phyloP scores from a whole-genome alignment of 1,140 invertebrate genomes.

The Thaumetopoea pityocampa region DNA sequence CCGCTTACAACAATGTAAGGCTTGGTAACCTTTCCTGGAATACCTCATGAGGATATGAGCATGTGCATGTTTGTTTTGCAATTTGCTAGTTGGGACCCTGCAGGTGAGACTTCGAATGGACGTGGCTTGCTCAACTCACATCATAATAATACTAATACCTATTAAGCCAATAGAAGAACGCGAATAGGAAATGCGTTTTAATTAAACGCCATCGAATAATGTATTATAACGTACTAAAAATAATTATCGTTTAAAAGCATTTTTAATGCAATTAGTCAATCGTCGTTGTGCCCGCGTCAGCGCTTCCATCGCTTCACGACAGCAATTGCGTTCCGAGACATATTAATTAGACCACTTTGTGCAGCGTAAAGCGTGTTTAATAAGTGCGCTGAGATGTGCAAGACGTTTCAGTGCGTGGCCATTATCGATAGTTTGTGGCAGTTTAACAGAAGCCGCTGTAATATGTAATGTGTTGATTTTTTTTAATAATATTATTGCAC shows the following conservation, averaged over 20 bases:
- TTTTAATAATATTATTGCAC: too few relatives aligned
- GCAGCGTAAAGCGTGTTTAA: conserved; percentile 35
- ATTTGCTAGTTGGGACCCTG: too few relatives aligned
- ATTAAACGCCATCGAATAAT: neutral
- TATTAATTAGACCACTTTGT: conserved; percentile 30
- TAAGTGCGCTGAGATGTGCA: conserved; percentile 31
- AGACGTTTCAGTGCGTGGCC: conserved; percentile 8
- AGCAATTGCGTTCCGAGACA: conserved; percentile 9
- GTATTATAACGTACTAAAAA: conserved; percentile 9
- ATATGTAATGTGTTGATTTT: too few relatives aligned
- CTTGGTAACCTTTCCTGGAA: too few relatives aligned
- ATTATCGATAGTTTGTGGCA: conserved; percentile 12
- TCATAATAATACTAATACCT: too few relatives aligned
- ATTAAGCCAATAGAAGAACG: too few relatives aligned
- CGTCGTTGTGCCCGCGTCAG: conserved; percentile 8
- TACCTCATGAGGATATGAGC: too few relatives aligned
- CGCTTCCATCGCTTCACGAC: conserved; percentile 8
- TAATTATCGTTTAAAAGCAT: conserved; percentile 11
- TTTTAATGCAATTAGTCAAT: conserved; percentile 18
- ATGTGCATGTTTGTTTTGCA: too few relatives aligned
- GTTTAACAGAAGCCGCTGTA: too few relatives aligned
- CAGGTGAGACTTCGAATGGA: too few relatives aligned
- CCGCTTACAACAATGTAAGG: too few relatives aligned
- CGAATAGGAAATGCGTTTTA: conserved; percentile 14
- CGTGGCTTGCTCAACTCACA: too few relatives aligned